These are phyloP conservation scores for Homarus americanus DNA, from an alignment of 1,140 invertebrate species.

Conservation along the genomic window DNA sequence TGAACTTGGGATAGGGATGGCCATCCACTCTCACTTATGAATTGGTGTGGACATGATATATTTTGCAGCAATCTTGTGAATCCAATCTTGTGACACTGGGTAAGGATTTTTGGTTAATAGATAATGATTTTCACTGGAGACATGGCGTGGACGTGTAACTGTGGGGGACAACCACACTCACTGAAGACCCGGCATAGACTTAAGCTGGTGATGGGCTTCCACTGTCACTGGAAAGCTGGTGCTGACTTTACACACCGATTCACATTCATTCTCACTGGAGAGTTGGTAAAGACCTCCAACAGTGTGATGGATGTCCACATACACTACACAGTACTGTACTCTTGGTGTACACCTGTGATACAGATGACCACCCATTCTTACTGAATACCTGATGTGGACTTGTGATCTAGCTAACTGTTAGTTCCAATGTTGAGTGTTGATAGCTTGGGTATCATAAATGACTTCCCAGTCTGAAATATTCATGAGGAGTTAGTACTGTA, in stretches of 20 bases:
- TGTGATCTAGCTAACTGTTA: constrained; percentile 61
- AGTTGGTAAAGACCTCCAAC: background rate
- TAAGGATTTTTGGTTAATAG: too few relatives aligned
- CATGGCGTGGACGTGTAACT: too few relatives aligned
- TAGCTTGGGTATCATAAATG: constrained; percentile 72
- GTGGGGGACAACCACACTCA: background rate
- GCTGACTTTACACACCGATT: background rate
- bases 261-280: background rate
- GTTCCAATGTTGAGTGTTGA: constrained; percentile 72
- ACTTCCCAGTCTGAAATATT: constrained; percentile 66
- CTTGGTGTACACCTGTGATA: background rate
- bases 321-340: background rate
- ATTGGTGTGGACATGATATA: background rate
- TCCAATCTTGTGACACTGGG: too few relatives aligned
- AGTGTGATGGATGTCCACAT: background rate
- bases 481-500: background rate
- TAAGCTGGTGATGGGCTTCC: background rate
- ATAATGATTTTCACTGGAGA: too few relatives aligned
- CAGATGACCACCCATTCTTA: background rate
- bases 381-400: background rate
- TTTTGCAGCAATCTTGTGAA: too few relatives aligned
- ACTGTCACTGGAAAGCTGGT: background rate
- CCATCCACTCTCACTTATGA: background rate
- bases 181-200: background rate
- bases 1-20: background rate